These are phyloP conservation scores for Pitangus sulphuratus DNA, from an alignment of 2,797 vertebrate genomes.

Conservation along the genomic window DNA sequence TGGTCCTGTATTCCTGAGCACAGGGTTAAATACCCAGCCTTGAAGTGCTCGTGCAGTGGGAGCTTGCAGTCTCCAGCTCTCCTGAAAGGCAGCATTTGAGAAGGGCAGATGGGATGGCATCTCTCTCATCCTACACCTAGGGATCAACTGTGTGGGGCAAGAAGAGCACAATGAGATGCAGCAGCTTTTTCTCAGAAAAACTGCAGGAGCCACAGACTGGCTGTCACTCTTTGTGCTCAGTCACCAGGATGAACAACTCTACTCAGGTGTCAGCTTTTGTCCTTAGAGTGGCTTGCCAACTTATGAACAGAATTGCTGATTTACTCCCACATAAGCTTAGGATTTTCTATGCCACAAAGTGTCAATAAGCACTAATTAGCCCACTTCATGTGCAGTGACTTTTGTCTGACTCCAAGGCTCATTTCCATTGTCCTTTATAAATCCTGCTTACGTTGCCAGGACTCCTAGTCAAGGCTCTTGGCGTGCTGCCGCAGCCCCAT, in stretches of 20 bases:
- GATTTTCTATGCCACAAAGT: background rate
- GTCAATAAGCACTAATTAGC: background rate
- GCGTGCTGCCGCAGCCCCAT: background rate
- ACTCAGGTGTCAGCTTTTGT: background rate
- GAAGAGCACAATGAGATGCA: background rate
- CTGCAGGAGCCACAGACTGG: background rate
- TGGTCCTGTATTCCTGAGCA: background rate
- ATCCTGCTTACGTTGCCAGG: fast-evolving
- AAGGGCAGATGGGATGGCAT: fast-evolving
- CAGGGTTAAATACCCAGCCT: background rate
- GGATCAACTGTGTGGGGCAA: background rate
- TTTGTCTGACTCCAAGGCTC: background rate
- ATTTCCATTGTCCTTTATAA: background rate
- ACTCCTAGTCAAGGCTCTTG: background rate
- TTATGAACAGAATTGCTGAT: background rate
- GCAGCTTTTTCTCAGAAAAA: background rate
- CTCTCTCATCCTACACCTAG: background rate
- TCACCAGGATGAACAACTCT: background rate
- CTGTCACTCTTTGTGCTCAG: background rate
- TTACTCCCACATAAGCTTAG: background rate
- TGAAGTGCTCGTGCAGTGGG: background rate
- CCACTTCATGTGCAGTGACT: background rate
- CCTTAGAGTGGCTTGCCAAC: background rate
- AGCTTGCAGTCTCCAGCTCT: background rate
- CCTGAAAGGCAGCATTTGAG: fast-evolving